Conservation (phyloP, 2,797 vertebrate species). For the Brachyrhaphis roseni region DNA sequence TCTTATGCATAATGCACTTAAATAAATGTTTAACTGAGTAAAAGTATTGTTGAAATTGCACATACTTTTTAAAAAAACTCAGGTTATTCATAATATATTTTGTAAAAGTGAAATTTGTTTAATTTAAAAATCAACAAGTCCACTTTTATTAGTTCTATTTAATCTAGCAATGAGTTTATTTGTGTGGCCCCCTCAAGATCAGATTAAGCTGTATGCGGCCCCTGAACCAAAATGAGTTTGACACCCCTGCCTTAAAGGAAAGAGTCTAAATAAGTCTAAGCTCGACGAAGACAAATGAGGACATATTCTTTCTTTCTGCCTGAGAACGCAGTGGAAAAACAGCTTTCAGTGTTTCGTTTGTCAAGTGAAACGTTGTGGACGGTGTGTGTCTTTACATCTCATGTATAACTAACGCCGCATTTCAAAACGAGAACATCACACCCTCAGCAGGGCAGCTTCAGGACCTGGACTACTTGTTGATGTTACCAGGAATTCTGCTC, state of each 20-base stretch:
- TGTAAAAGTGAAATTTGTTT: too few species aligned
- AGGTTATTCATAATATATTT: too few species aligned
- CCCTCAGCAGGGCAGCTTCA: background rate
- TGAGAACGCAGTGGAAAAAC: background rate
- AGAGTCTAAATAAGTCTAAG: background rate
- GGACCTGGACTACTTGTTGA: background rate
- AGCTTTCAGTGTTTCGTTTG: background rate
- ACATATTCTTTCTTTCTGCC: background rate
- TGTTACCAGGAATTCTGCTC: background rate
- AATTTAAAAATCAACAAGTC: too few species aligned
- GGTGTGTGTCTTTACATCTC: background rate
- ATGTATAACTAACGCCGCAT: background rate
- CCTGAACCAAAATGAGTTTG: too few species aligned
- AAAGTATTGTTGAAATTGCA: too few species aligned
- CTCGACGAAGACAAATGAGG: background rate
- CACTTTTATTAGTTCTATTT: too few species aligned
- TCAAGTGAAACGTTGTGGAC: background rate
- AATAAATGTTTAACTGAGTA: too few species aligned
- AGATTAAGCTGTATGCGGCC: too few species aligned
- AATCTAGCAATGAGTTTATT: too few species aligned
- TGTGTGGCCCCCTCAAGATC: too few species aligned
- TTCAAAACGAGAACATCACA: background rate
- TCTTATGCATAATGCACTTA: too few species aligned
- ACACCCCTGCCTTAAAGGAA: background rate
- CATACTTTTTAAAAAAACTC: too few species aligned